Evolutionary conservation across 2,888 invertebrate genomes (phyloP), one percentile per base, ranked within the genome.

Genomic region (Melinaea marsaeus): DNA sequence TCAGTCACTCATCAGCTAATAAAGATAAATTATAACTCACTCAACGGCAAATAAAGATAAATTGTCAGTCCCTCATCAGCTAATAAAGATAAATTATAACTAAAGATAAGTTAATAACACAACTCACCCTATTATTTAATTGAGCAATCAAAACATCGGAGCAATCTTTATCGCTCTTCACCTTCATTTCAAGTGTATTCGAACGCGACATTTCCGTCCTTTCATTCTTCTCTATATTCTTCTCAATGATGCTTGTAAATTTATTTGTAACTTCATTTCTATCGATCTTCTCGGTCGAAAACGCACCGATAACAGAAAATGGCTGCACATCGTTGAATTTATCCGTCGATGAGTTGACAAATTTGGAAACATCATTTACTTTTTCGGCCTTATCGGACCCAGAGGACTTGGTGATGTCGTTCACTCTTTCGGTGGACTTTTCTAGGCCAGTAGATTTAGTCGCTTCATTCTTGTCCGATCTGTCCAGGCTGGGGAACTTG

Each of bases 61-160:
- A 22, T 22, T 22, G 22, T 22, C 22, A 22, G 22, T 22, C 22
- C 0, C 22, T 22, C 22, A 22, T 22, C 22, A 22, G 22, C 22
- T 22, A 22, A 46, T 46, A 46, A 46, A 46, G 13, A 22, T 22
- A 22, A 45, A 3, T 11, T 22, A 34, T 55, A 11, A 37, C 13
- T 58, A 47, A 57, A 56, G 34, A 22, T 22, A 22, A 22, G 22
- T 22, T 22, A 22, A 22, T 1, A 33, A 46, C 48, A 42, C 59
- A 55, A 77, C 88, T 80, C 65, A 91, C 91, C 84, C 91, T 90
- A 82, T 80, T 81, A 77, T 87, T 91, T 65, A 91, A 87, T 78
- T 90, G 90, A 57, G 85, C 79, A 68, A 91, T 85, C 70, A 90
- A 75, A 67, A 81, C 81, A 13, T 90, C 88, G 5, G 77, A 75